Evolutionary conservation across 1,140 invertebrate species (phyloP).

Genomic region (Sitophilus oryzae): DNA sequence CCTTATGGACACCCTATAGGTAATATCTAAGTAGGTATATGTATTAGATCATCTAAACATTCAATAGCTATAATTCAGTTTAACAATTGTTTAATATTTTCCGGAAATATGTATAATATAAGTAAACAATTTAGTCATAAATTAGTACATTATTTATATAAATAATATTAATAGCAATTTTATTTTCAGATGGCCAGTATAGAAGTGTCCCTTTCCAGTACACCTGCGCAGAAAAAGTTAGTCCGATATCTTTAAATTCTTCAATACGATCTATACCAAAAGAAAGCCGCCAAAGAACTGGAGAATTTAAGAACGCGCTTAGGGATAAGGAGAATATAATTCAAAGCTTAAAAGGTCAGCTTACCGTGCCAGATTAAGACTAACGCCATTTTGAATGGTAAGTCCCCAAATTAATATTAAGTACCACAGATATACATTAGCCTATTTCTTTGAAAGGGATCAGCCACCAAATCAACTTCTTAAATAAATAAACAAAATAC

Average conservation of each 20-base stretch:
- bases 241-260: constrained; percentile 30
- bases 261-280: constrained; percentile 48
- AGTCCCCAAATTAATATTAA: neutral
- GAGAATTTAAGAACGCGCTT: constrained; percentile 66
- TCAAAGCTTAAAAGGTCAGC: constrained; percentile 55
- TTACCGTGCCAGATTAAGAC: constrained; percentile 40
- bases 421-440: neutral
- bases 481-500: no score
- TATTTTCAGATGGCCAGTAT: constrained; percentile 73
- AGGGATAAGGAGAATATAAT: constrained; percentile 78
- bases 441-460: no score
- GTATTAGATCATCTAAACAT: no score
- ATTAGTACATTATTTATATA: no score
- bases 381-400: constrained; percentile 30
- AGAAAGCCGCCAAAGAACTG: constrained; percentile 49
- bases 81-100: no score
- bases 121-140: no score
- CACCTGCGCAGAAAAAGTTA: constrained; percentile 54
- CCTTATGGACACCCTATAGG: no score
- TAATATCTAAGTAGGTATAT: no score
- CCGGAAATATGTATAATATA: no score
- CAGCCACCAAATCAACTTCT: no score
- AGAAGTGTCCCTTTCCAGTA: constrained; percentile 69
- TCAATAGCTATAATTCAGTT: no score
- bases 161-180: no score